A percentile compares a stretch with the other conserved stretches of the same genome.
Conservation (phyloP, 1,140 invertebrate genomes). For the Odontomachus brunneus region DNA sequence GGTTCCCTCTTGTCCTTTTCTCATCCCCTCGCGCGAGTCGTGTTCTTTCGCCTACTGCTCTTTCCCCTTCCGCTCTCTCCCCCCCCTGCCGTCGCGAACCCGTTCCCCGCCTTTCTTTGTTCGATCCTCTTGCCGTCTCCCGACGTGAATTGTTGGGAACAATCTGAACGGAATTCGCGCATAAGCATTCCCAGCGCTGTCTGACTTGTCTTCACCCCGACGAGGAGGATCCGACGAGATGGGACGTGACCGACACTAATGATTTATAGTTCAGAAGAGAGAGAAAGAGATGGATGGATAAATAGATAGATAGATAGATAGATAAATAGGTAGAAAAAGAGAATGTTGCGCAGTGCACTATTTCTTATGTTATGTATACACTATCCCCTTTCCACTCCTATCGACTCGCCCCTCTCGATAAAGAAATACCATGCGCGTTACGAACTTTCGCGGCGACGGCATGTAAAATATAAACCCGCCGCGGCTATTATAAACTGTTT, state of each 20-base stretch:
- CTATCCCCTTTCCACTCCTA: background rate
- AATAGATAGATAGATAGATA: too few species aligned
- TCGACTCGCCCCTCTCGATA: background rate
- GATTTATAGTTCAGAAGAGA: conserved; percentile 40
- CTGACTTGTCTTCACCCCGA: conserved; percentile 29
- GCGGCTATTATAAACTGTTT: background rate
- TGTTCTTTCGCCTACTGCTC: conserved; percentile 15
- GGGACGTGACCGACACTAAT: conserved; percentile 17
- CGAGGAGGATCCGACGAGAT: background rate
- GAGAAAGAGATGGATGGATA: too few species aligned
- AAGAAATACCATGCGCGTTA: background rate
- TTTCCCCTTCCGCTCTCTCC: conserved; percentile 1
- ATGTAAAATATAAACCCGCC: background rate
- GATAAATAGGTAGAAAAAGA: too few species aligned
- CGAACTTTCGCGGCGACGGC: background rate
- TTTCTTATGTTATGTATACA: background rate
- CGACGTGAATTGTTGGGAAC: conserved; percentile 47
- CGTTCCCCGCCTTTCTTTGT: background rate
- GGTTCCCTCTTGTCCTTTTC: conserved; percentile 6
- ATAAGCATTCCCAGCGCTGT: conserved; percentile 25
- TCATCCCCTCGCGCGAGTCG: background rate
- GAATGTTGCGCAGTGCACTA: background rate
- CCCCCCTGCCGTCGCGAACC: conserved; percentile 30
- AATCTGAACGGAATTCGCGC: conserved; percentile 45
- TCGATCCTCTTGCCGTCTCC: conserved; percentile 42